Percentiles rank a stretch among this genome's conserved stretches.
phyloP scores from a whole-genome alignment of 2,888 invertebrate species.

The Busseola fusca region DNA sequence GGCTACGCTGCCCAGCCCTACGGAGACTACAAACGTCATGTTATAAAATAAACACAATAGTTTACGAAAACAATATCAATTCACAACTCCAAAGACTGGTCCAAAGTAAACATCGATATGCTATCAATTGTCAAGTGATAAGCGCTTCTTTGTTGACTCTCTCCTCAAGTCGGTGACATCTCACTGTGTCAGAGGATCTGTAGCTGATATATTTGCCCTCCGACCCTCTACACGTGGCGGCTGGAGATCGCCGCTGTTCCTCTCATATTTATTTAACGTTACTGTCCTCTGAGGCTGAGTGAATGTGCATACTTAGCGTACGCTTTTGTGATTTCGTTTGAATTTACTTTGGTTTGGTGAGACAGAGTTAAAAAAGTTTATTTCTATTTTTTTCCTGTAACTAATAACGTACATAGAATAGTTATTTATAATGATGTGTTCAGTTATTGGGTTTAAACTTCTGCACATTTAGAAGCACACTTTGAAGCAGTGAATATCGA shows the following conservation, averaged over 20 bases:
- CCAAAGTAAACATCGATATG: slow-evolving; percentile 13
- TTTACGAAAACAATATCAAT: neutral
- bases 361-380: neutral
- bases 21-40: neutral
- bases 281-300: slow-evolving; percentile 15
- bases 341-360: neutral
- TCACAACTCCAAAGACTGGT: neutral
- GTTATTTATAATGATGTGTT: neutral
- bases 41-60: neutral
- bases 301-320: slow-evolving; percentile 13
- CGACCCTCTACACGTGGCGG: slow-evolving; percentile 10
- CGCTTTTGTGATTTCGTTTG: slow-evolving; percentile 22
- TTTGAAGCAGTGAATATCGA: neutral
- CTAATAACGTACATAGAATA: neutral
- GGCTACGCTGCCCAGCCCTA: neutral
- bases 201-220: slow-evolving; percentile 37
- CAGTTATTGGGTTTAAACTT: neutral
- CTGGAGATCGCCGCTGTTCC: slow-evolving; percentile 19
- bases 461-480: no score
- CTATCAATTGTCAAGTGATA: slow-evolving; percentile 22
- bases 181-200: slow-evolving; percentile 20
- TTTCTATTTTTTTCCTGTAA: neutral
- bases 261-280: slow-evolving; percentile 45
- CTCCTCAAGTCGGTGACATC: neutral
- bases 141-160: slow-evolving; percentile 32